Percentiles rank a stretch among this genome's conserved stretches.
Conservation (phyloP, 1,140 invertebrate species). For the Drosophila kohkoa region DNA sequence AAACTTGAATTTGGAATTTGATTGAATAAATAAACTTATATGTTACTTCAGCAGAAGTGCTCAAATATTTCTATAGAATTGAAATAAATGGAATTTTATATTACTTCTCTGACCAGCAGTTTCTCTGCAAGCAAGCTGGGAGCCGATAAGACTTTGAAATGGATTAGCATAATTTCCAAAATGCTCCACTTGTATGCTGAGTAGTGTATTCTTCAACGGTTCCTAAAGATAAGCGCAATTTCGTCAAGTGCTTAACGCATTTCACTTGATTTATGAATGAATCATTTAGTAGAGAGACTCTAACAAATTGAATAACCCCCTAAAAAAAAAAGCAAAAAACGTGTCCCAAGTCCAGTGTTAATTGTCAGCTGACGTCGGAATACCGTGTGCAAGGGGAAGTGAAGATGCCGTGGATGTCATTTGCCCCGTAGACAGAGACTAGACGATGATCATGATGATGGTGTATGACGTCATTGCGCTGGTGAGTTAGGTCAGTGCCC, state of each 20-base stretch:
- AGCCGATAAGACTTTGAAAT: background rate
- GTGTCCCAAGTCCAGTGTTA: slow-evolving; percentile 24
- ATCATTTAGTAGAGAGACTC: slow-evolving; percentile 41
- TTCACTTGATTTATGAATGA: slow-evolving; percentile 65
- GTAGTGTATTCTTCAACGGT: slow-evolving; percentile 17
- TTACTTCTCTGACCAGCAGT: too few relatives aligned
- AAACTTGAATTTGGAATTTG: background rate
- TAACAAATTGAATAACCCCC: slow-evolving; percentile 5
- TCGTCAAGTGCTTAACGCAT: slow-evolving; percentile 57
- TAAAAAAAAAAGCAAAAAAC: background rate
- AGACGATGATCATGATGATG: slow-evolving; percentile 28
- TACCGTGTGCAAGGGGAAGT: background rate
- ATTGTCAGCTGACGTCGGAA: slow-evolving; percentile 14
- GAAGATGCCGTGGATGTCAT: background rate
- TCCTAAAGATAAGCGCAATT: slow-evolving; percentile 59
- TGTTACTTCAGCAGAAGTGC: background rate
- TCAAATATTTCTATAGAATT: background rate
- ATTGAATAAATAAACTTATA: background rate
- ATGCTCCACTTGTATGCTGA: background rate
- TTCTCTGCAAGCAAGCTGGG: background rate
- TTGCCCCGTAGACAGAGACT: slow-evolving; percentile 19
- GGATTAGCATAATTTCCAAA: slow-evolving; percentile 1
- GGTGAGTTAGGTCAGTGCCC: slow-evolving; percentile 68
- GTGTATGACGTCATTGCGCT: slow-evolving; percentile 26
- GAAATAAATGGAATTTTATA: background rate